Percentiles rank a stretch among this genome's conserved stretches.
Conservation (phyloP, 2,113 vertebrate species). For the Ceyx margarethae region DNA sequence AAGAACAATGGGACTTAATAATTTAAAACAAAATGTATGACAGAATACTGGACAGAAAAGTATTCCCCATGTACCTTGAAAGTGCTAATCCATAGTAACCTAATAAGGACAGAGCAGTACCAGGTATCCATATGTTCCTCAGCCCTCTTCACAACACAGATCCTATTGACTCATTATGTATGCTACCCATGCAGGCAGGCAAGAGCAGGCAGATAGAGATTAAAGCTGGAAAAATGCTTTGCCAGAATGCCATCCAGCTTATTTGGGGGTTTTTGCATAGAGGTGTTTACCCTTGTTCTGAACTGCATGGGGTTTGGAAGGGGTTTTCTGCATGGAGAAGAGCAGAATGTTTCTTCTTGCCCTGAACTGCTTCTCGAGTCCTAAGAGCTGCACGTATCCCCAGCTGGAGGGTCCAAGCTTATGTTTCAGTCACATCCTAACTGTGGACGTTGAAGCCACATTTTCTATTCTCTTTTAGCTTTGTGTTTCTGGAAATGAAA, state of each 20-base stretch:
- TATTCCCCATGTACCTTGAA: not conserved
- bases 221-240: not conserved
- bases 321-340: not conserved
- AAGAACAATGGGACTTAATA: not conserved
- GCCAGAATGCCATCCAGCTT: not conserved
- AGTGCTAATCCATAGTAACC: not conserved
- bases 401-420: not conserved
- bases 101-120: not conserved
- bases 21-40: not conserved
- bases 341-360: not conserved
- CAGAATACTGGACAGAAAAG: not conserved
- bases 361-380: not conserved
- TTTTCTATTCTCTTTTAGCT: not conserved
- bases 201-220: constrained; percentile 7
- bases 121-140: not conserved
- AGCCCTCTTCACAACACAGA: not conserved
- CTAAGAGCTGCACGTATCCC: not conserved
- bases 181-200: not conserved
- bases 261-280: not conserved
- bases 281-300: not conserved
- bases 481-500: not conserved
- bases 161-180: not conserved
- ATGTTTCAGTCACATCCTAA: not conserved
- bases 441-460: not conserved
- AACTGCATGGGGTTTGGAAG: not conserved